These are phyloP conservation scores for Drosophila koepferae DNA, from an alignment of 2,888 invertebrate species.

Conservation along the genomic window DNA sequence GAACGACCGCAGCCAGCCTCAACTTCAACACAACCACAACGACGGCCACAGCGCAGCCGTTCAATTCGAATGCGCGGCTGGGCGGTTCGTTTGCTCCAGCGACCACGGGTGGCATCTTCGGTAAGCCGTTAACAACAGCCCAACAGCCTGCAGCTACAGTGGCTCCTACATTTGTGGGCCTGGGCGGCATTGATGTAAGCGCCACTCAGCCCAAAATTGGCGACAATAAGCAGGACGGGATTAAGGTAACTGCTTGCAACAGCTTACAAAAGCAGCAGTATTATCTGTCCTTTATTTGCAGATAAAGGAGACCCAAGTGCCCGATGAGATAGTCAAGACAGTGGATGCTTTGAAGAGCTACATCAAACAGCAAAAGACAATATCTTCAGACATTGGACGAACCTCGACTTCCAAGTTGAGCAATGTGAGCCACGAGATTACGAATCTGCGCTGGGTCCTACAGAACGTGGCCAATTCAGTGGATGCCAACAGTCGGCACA, in stretches of 20 bases:
- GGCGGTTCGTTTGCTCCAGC: constrained; percentile 33
- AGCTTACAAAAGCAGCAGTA: neutral
- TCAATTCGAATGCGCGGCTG: constrained; percentile 54
- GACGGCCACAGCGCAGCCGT: constrained; percentile 72
- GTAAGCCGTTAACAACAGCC: constrained; percentile 63
- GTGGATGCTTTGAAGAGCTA: constrained; percentile 93
- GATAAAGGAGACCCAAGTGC: constrained; percentile 86
- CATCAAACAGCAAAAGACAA: constrained; percentile 93
- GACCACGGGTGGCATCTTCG: constrained; percentile 69
- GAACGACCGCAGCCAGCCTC: constrained; percentile 77
- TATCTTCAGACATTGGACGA: constrained; percentile 92
- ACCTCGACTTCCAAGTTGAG: constrained; percentile 86
- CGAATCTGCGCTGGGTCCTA: constrained; percentile 80
- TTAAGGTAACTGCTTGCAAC: constrained; percentile 62
- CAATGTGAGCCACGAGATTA: constrained; percentile 82
- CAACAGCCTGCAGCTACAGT: constrained; percentile 56
- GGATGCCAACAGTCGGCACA: constrained; percentile 83
- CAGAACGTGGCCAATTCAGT: constrained; percentile 84
- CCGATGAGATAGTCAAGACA: constrained; percentile 91
- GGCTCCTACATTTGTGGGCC: constrained; percentile 79
- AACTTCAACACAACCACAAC: constrained; percentile 83
- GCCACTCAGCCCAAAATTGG: constrained; percentile 83
- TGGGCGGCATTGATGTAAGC: constrained; percentile 84
- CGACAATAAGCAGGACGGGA: constrained; percentile 83
- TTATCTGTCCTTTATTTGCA: constrained; percentile 5